Evolutionary conservation across 2,113 vertebrate genomes (phyloP), one percentile per base, ranked within the genome.

Genomic region (Spheniscus mendiculus): DNA sequence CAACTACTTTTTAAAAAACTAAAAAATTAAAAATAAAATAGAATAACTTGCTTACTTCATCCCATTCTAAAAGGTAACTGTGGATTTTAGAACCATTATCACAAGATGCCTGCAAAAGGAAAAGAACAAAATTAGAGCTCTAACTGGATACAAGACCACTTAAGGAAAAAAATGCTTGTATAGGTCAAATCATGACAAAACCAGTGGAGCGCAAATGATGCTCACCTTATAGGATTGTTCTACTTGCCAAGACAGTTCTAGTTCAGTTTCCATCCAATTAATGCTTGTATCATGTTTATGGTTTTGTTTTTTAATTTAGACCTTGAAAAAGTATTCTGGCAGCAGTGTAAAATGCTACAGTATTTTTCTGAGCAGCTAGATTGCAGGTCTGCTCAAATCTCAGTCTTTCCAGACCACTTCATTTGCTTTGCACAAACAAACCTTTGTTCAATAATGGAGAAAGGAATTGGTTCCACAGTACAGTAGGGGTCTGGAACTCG

Each of bases 71-170:
- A 97, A 99, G 95, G 95, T 99, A 99, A 98, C 98, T 99, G 93
- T 99, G 99, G 97, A 99, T 99, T 98, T 99, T 99, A 94, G 99
- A 99, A 81, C 99, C 99, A 72, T 99, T 99, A 98, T 99, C 99
- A 98, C 99, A 99, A 78, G 99, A 98, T 90, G 99, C 98, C 99
- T 99, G 97, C 58, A 97, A 96, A 21, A 97, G 32, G 45, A 84
- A 95, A 95, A 97, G 72, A 92, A 59, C 38, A 95, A 95, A 93
- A 96, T 97, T 53, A 97, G 70, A 94, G 83, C 66, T 88, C 23
- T 65, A 95, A 91, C 15, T 52, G 21, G 45, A 42, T 21, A 78
- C 9, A 88, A 62, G 49, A 88, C 15, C n/a, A 89, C 66, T 80
- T 53, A 45, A 89, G 82, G 38, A 50, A 92, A 83, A 85, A 85